Base-by-base conservation (phyloP, 2,113 vertebrate species). In the Ardeotis arabs region DNA sequence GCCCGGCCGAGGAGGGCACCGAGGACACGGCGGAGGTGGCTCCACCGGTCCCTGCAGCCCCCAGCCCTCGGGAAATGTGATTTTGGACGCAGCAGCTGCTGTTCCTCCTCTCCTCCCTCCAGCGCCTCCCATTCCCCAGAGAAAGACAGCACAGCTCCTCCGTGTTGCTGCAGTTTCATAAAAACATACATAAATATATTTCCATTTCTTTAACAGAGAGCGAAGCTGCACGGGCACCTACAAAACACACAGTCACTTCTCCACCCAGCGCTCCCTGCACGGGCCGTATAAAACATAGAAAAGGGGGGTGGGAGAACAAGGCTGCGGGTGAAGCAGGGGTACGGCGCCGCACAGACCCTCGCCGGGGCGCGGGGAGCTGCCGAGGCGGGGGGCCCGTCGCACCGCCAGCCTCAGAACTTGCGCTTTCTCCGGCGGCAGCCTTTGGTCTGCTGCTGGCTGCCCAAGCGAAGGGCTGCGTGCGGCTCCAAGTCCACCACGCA, bases 101-200 rank as follows among this genome's bases (percentile, higher is more conserved):
- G 6, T 35, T 87, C 37, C 64, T 85, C 58, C 44, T 82, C 70
- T 69, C 60, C 39, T 35, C 75, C 68, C 91, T 50, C 59, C 50
- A 58, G 92, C 55, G 4, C 56, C 83, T 83, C 84, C 76, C n/a
- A 3, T 67, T 85, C 84, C 95, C 84, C 63, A 88, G 66, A 92
- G 88, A 92, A 84, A 91, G 55, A 76, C 66, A 41, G 88, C 74
- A 84, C 73, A 81, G 86, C 89, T 95, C 68, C 77, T 83, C 74
- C 0, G n/a, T 78, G 77, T 8, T 96, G 88, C 97, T 97, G 97
- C 84, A 96, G 96, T 96, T 98, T 97, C 94, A 98, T 98, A 98
- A 95, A 98, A 98, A 98, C 96, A 97, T 97, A 98, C 95, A 98
- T 97, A 98, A 98, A 98, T 98, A 98, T 98, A 98, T 98, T 98